Percentiles rank a stretch among this genome's conserved stretches.
Evolutionary conservation across 1,140 invertebrate genomes (phyloP).

Genomic region (Philopotamus ludificatus): DNA sequence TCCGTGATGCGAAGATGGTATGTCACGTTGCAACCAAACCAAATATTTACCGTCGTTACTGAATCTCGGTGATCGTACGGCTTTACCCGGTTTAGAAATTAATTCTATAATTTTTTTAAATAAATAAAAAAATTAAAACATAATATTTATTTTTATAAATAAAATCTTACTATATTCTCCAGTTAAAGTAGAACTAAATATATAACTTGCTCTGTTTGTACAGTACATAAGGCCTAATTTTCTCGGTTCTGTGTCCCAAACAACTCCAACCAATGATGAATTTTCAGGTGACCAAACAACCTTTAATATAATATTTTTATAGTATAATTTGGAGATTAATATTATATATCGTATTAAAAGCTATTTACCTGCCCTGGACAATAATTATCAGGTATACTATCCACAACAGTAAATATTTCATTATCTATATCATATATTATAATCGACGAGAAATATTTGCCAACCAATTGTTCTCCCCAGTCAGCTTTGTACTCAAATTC

Average conservation of each 20-base stretch:
- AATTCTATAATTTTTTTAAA: conserved; percentile 52
- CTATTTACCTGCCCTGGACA: conserved; percentile 66
- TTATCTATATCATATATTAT: conserved; percentile 68
- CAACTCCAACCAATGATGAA: conserved; percentile 72
- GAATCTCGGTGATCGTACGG: conserved; percentile 64
- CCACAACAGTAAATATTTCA: conserved; percentile 59
- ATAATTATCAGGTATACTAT: conserved; percentile 64
- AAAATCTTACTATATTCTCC: conserved; percentile 60
- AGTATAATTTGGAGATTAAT: not conserved
- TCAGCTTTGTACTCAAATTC: conserved; percentile 74
- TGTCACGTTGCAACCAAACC: conserved; percentile 65
- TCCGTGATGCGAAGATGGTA: conserved; percentile 63
- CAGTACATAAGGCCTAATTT: conserved; percentile 82
- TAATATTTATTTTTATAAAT: too few species aligned
- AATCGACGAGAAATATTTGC: conserved; percentile 69
- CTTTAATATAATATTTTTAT: conserved; percentile 8
- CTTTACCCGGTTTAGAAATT: conserved; percentile 54
- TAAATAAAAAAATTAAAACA: too few species aligned
- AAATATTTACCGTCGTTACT: conserved; percentile 59
- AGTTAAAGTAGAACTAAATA: conserved; percentile 62
- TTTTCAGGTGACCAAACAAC: conserved; percentile 68
- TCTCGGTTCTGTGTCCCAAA: conserved; percentile 67
- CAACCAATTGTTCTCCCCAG: conserved; percentile 84
- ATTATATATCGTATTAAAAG: not conserved
- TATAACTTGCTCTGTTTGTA: conserved; percentile 69